phyloP scores from a whole-genome alignment of 2,797 vertebrate genomes.

The Lateolabrax maculatus region DNA sequence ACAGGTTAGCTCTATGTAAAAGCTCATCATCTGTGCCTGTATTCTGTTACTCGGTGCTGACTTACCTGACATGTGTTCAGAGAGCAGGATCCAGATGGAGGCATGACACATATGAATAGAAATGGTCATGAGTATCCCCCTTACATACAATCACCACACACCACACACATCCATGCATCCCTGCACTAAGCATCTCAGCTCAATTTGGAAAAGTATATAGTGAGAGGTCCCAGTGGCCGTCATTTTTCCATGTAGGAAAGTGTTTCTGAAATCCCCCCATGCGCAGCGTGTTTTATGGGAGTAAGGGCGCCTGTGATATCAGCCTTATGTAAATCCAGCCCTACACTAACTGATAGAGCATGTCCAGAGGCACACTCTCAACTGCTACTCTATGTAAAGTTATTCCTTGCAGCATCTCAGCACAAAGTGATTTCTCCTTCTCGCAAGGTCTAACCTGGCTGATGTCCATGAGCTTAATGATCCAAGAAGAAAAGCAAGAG shows the following conservation, averaged over 20 bases:
- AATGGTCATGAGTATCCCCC: slow-evolving; percentile 52
- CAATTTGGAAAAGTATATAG: slow-evolving; percentile 36
- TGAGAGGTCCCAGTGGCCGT: slow-evolving; percentile 14
- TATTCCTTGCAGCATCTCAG: slow-evolving; percentile 60
- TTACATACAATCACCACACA: slow-evolving; percentile 29
- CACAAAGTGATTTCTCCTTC: slow-evolving; percentile 26
- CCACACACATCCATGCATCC: slow-evolving; percentile 27
- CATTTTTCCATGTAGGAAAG: slow-evolving; percentile 62
- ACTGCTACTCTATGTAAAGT: slow-evolving; percentile 49
- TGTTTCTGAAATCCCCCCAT: slow-evolving; percentile 39
- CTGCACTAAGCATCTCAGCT: slow-evolving; percentile 30
- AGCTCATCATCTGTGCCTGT: slow-evolving; percentile 81
- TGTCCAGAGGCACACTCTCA: slow-evolving; percentile 39
- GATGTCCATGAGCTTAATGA: slow-evolving; percentile 75
- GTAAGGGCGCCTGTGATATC: slow-evolving; percentile 31
- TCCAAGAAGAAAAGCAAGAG: slow-evolving; percentile 64
- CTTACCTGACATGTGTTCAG: slow-evolving; percentile 79
- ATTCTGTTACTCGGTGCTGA: slow-evolving; percentile 81
- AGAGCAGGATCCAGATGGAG: slow-evolving; percentile 81
- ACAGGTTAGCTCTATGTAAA: slow-evolving; percentile 62
- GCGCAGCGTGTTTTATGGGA: slow-evolving; percentile 37
- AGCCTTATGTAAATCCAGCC: slow-evolving; percentile 54
- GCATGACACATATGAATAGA: slow-evolving; percentile 59
- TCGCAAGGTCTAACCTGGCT: slow-evolving; percentile 43
- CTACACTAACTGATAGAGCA: slow-evolving; percentile 31